Evolutionary conservation across 2,113 vertebrate genomes (phyloP), one percentile per base, ranked within the genome.

Genomic region (Zosterops hypoxanthus): DNA sequence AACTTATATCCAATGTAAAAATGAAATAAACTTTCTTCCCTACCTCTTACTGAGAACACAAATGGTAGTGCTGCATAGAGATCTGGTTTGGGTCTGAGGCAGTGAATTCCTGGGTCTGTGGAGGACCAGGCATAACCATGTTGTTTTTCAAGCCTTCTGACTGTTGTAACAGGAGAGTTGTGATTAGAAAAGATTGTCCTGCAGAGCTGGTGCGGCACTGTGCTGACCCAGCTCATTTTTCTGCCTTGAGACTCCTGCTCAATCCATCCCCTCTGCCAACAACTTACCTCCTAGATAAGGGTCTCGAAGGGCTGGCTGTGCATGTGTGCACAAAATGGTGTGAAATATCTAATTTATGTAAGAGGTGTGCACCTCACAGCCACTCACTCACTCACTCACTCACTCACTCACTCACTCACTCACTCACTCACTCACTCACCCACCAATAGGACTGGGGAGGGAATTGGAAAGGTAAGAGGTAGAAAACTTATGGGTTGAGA

Each of bases 131-230:
- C 25, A 42, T 16, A 36, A 36, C 8, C 13, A 9, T 7, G 5
- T 36, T 52, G 6, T 25, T n/a, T 42, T 21, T 76, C 61, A 66
- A 36, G 25, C 31, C 39, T 50, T 50, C 44, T 36, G 36, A 31
- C 11, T 66, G 8, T 21, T 50, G 20, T 12, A 6, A 50, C 20
- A 50, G 44, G 16, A 50, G 23, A 50, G 17, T 6, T 44, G 36
- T 50, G 31, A 57, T 34, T 36, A 14, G 25, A 50, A 26, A 44
- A 85, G 19, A 31, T 21, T 22, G 21, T 59, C 21, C 26, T 44
- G 22, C 3, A 3, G 26, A 68, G 11, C 36, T 18, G 17, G 25
- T 13, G 26, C 3, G 3, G 11, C 0, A 0, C 31, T 68, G 36
- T 50, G 17, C 44, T 68, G 36, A 63, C 11, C 24, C 4, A 9